Evolutionary conservation across 2,797 vertebrate genomes (phyloP).

Genomic region (Premnoplex brunnescens): DNA sequence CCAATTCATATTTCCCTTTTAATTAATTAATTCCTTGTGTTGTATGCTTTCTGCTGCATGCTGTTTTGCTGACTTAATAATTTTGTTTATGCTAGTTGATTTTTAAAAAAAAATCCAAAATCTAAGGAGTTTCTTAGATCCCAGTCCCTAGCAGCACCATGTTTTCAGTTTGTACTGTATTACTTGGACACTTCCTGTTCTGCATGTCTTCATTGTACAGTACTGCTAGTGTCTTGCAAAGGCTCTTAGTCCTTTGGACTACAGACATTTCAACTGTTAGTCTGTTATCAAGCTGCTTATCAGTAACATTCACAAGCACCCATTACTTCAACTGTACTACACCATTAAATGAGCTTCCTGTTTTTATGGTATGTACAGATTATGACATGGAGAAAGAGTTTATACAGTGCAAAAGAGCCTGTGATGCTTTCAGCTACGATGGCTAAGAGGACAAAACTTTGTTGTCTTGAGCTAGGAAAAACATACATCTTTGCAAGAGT

Average conservation of each 20-base stretch:
- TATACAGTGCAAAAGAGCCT: not conserved
- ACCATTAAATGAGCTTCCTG: slow-evolving; percentile 10
- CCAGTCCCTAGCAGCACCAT: not conserved
- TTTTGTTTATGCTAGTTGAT: not conserved
- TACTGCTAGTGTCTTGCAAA: not conserved
- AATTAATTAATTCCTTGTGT: not conserved
- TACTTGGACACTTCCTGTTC: not conserved
- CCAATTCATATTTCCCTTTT: not conserved
- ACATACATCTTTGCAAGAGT: not conserved
- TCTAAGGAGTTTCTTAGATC: not conserved
- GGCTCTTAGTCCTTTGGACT: slow-evolving; percentile 25
- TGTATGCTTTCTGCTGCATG: not conserved
- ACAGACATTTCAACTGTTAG: not conserved
- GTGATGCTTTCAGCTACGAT: not conserved
- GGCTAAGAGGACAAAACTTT: not conserved
- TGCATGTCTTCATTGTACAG: not conserved
- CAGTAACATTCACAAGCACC: not conserved
- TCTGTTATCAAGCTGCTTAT: slow-evolving; percentile 29
- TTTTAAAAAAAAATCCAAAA: not conserved
- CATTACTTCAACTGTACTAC: not conserved
- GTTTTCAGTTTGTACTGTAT: not conserved
- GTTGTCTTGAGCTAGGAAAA: not conserved
- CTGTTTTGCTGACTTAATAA: not conserved
- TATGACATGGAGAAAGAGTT: not conserved
- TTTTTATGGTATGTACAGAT: not conserved